phyloP scores from a whole-genome alignment of 2,113 vertebrate genomes.

The Peromyscus polionotus region DNA sequence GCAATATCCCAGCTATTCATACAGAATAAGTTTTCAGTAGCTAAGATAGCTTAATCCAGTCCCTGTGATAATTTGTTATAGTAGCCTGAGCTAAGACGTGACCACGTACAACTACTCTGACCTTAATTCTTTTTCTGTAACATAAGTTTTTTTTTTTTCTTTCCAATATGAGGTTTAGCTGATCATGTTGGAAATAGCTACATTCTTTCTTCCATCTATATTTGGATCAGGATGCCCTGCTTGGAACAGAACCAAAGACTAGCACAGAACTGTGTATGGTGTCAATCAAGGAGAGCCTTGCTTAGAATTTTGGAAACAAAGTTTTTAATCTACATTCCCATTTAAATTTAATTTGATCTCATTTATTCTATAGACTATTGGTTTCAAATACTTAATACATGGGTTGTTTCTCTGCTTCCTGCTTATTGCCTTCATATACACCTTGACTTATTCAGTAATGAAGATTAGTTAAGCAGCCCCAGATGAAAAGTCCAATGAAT shows the following conservation, averaged over 20 bases:
- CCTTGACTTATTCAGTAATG: neutral
- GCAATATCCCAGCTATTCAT: neutral
- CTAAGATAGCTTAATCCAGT: neutral
- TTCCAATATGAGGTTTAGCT: neutral
- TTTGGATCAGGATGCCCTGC: neutral
- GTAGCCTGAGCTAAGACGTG: neutral
- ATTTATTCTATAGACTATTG: neutral
- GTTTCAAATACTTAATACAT: neutral
- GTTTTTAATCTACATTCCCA: neutral
- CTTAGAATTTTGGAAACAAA: neutral
- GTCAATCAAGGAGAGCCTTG: neutral
- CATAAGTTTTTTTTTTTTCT: neutral
- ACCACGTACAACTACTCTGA: neutral
- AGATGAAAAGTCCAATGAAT: neutral
- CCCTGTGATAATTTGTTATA: neutral
- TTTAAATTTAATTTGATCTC: neutral
- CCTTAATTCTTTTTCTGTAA: neutral
- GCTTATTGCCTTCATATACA: neutral
- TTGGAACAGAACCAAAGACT: neutral
- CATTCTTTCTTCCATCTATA: neutral
- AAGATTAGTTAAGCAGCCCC: neutral
- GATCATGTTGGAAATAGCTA: neutral
- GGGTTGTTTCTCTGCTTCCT: neutral
- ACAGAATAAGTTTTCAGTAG: neutral
- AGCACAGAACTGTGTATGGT: neutral